phyloP scores from a whole-genome alignment of 2,888 invertebrate species.

The Hesperia comma region DNA sequence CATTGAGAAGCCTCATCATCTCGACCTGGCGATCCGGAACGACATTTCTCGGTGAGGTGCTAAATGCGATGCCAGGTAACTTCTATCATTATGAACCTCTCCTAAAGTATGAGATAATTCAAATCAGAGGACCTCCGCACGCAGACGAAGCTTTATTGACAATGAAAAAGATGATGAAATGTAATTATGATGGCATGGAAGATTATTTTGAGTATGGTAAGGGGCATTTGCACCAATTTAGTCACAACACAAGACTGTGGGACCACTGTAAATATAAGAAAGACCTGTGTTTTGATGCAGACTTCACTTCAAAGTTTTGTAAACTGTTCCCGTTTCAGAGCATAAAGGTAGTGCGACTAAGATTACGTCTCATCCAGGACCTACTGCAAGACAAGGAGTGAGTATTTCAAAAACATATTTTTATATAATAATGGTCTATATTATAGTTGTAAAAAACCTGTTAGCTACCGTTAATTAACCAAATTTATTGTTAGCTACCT shows the following conservation, averaged over 20 bases:
- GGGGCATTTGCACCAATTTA: constrained; percentile 90
- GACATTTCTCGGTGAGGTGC: constrained; percentile 93
- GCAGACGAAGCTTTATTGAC: constrained; percentile 87
- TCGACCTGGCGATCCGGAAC: constrained; percentile 97
- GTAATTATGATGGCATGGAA: constrained; percentile 89
- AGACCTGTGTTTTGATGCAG: constrained; percentile 76
- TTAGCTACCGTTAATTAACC: too few species aligned
- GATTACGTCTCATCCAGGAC: constrained; percentile 88
- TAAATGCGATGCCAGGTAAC: constrained; percentile 93
- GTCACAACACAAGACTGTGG: constrained; percentile 94
- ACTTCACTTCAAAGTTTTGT: constrained; percentile 91
- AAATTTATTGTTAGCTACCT: too few species aligned
- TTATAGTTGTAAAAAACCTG: too few species aligned
- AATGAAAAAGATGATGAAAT: constrained; percentile 89
- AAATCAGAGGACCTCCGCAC: constrained; percentile 89
- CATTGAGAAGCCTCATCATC: constrained; percentile 89
- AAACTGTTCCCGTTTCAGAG: constrained; percentile 94
- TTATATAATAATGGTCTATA: too few species aligned
- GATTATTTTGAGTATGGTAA: constrained; percentile 91
- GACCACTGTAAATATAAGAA: constrained; percentile 87
- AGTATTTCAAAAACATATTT: constrained; percentile 55
- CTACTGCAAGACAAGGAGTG: constrained; percentile 89
- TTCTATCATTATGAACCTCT: constrained; percentile 96
- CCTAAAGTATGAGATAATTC: constrained; percentile 91
- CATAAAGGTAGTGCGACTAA: constrained; percentile 93